Base-by-base conservation (phyloP, 2,113 vertebrate species). In the Phyllopteryx taeniolatus region DNA sequence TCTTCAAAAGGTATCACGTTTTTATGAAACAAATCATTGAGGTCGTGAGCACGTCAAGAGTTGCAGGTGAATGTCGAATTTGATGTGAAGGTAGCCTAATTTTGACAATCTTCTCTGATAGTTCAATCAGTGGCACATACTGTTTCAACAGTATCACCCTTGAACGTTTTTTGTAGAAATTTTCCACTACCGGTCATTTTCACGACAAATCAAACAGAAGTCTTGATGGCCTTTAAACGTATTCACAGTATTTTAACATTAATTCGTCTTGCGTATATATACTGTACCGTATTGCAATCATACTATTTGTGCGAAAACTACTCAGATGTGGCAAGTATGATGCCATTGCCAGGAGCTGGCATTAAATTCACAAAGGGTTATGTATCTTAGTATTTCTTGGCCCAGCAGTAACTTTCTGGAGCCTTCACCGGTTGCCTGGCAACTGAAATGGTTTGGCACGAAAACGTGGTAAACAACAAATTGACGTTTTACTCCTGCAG, bases 361-460 rank as follows among this genome's bases (percentile, higher is more conserved):
- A 42, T 22, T 57, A 70, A 76, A 51, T 70, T 60, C 63, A 20
- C 27, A 2, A 39, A 65, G n/a, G 43, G 17, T 63, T 74, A 68
- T 35, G 47, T 68, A 56, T 49, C 35, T 13, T 49, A 54, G 20
- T 22, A 62, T 72, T 68, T 64, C 19, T 33, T 71, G 63, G 22
- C 43, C 2, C 42, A 33, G 27, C 43, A 33, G 39, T 43, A 49
- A 59, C 73, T 68, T 75, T 33, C 17, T 57, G 17, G 43, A 43
- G 59, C 39, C 13, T 66, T 10, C 12, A 14, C 20, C 51, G 59
- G 71, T 71, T 76, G 71, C 71, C 43, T 44, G 39, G 61, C 42
- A 78, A 63, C 81, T 71, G 59, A 63, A 74, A 42, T 14, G 53
- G 64, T 74, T 43, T 22, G 49, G 33, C 67, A 60, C 8, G 42